Percentiles rank a stretch among this genome's conserved stretches.
Evolutionary conservation across 2,888 invertebrate genomes (phyloP).

Genomic region (Drosophila nigricruria): DNA sequence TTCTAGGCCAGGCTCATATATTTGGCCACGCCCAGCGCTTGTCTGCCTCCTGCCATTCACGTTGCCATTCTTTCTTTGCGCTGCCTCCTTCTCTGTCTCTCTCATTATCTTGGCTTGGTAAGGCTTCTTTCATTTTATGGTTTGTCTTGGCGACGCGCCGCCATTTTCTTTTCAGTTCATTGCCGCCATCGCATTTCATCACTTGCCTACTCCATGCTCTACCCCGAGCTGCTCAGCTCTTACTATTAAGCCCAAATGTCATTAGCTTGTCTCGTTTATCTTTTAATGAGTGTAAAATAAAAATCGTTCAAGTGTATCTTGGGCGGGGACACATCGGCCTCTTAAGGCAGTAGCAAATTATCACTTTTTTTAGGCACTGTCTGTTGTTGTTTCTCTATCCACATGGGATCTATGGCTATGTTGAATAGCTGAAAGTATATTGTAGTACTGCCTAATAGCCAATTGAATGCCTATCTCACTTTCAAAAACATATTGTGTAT

Average conservation of each 20-base stretch:
- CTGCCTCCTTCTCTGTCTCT: neutral
- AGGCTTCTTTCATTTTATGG: constrained; percentile 62
- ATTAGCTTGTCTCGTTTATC: constrained; percentile 79
- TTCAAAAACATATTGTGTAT: constrained; percentile 26
- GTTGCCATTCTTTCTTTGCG: constrained; percentile 18
- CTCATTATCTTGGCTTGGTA: constrained; percentile 14
- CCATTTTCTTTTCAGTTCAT: constrained; percentile 72
- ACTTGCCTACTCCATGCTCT: constrained; percentile 14
- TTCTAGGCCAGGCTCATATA: constrained; percentile 57
- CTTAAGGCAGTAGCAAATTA: constrained; percentile 56
- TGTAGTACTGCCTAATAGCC: constrained; percentile 28
- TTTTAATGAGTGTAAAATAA: constrained; percentile 79
- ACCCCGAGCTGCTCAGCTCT: neutral
- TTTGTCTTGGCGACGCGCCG: constrained; percentile 61
- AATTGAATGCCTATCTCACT: constrained; percentile 9
- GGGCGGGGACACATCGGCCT: constrained; percentile 4
- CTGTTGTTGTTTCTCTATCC: constrained; percentile 8
- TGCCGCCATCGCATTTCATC: constrained; percentile 64
- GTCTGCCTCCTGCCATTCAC: constrained; percentile 47
- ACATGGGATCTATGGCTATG: constrained; percentile 28
- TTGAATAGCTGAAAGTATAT: constrained; percentile 29
- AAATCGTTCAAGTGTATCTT: constrained; percentile 55
- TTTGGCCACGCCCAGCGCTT: constrained; percentile 46
- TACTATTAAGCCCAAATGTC: constrained; percentile 72
- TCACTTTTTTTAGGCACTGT: constrained; percentile 47